Evolutionary conservation across 2,797 vertebrate genomes (phyloP).

Genomic region (Chrysocyon brachyurus): DNA sequence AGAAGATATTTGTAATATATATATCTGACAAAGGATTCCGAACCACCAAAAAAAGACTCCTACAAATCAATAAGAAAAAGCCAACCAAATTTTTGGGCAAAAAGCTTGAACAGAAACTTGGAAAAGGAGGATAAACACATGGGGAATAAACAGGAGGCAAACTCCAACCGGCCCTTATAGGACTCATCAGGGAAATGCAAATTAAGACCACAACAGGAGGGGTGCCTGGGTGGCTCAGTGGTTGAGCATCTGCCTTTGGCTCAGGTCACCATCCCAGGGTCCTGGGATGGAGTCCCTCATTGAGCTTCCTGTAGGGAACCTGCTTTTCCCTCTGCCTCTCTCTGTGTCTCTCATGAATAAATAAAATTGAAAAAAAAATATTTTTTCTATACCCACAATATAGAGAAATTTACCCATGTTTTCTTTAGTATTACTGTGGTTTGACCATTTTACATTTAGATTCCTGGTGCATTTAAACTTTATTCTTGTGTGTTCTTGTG

Average conservation of each 20-base stretch:
- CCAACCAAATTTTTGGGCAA: neutral
- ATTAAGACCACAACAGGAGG: neutral
- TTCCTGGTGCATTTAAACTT: neutral
- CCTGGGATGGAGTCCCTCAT: no score
- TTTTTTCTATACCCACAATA: neutral
- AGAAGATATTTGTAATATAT: neutral
- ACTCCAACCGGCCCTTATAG: neutral
- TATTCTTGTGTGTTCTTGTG: neutral
- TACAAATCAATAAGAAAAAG: conserved; percentile 14
- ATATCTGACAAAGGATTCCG: neutral
- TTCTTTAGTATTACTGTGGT: neutral
- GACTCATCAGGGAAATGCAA: conserved; percentile 20
- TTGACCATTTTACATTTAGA: conserved; percentile 17
- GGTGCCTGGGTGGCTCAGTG: no score
- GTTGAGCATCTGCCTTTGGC: no score
- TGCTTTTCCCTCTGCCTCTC: no score
- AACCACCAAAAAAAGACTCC: neutral
- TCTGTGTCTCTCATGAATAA: no score
- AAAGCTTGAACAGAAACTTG: neutral
- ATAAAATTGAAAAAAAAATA: neutral
- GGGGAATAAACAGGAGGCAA: neutral
- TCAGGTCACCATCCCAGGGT: no score
- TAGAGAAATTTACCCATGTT: neutral
- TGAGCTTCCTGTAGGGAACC: no score
- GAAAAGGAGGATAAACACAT: neutral